phyloP scores from a whole-genome alignment of 2,888 invertebrate genomes.

The Tachina fera region DNA sequence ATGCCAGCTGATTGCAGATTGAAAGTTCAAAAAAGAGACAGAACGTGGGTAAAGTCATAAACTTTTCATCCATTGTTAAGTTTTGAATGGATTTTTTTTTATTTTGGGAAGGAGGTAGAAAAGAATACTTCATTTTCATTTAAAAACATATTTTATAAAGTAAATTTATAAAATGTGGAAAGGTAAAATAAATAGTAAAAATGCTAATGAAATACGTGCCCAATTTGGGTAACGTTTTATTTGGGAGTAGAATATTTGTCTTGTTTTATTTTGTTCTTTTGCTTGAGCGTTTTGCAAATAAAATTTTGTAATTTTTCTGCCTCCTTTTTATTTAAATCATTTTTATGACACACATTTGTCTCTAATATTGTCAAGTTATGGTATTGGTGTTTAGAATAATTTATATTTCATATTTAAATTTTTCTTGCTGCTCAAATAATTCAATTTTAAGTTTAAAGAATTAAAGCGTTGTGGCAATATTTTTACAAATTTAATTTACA shows the following conservation, averaged over 20 bases:
- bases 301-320: neutral
- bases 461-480: too few relatives aligned
- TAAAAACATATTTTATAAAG: too few relatives aligned
- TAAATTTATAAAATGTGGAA: too few relatives aligned
- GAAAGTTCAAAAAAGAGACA: neutral
- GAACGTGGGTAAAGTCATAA: neutral
- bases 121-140: too few relatives aligned
- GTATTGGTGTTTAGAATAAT: neutral
- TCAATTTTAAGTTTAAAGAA: too few relatives aligned
- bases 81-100: slow-evolving; percentile 1
- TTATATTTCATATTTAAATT: neutral
- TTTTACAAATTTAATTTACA: too few relatives aligned
- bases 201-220: slow-evolving; percentile 70
- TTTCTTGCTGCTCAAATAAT: too few relatives aligned
- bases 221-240: slow-evolving; percentile 49
- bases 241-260: slow-evolving; percentile 1
- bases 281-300: neutral
- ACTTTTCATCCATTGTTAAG: slow-evolving; percentile 29
- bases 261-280: neutral
- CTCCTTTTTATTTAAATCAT: slow-evolving; percentile 27
- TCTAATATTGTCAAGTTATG: neutral
- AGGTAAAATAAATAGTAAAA: slow-evolving; percentile 56
- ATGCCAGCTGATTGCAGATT: slow-evolving; percentile 31
- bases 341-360: neutral
- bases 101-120: slow-evolving; percentile 34